A percentile compares a stretch with the other conserved stretches of the same genome.
phyloP scores from a whole-genome alignment of 2,797 vertebrate genomes.

The Poeciliopsis infans region DNA sequence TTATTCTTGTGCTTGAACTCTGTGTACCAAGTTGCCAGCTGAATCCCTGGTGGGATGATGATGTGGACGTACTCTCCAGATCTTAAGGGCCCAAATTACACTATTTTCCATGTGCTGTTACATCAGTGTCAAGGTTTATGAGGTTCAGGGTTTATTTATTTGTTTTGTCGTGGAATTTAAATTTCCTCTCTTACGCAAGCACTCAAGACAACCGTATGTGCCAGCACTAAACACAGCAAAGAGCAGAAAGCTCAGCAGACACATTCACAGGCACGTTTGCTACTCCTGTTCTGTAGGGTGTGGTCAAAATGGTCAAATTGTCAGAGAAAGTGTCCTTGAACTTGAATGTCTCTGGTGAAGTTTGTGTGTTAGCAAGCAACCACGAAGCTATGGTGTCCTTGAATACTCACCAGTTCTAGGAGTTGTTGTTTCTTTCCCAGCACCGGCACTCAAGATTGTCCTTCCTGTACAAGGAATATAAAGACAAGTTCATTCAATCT shows the following conservation, averaged over 20 bases:
- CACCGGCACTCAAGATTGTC: slow-evolving; percentile 26
- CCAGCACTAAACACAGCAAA: slow-evolving; percentile 53
- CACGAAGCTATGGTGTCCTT: slow-evolving; percentile 33
- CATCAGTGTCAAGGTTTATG: slow-evolving; percentile 70
- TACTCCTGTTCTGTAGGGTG: slow-evolving; percentile 57
- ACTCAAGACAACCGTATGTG: slow-evolving; percentile 50
- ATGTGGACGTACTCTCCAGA: slow-evolving; percentile 57
- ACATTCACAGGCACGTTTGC: slow-evolving; percentile 50
- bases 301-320: slow-evolving; percentile 59
- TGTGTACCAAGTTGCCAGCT: slow-evolving; percentile 24
- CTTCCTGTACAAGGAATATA: slow-evolving; percentile 14
- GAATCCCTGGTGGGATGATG: slow-evolving; percentile 73
- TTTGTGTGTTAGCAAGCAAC: slow-evolving; percentile 21
- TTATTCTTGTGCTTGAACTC: slow-evolving; percentile 36
- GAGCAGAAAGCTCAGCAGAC: slow-evolving; percentile 44
- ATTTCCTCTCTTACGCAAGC: slow-evolving; percentile 70
- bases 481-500: slow-evolving; percentile 20
- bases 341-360: slow-evolving; percentile 27
- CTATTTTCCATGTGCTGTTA: slow-evolving; percentile 75
- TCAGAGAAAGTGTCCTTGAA: slow-evolving; percentile 56
- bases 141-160: slow-evolving; percentile 74
- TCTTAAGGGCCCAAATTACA: slow-evolving; percentile 67
- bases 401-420: slow-evolving; percentile 30
- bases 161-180: slow-evolving; percentile 78
- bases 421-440: slow-evolving; percentile 6